Evolutionary conservation across 1,140 invertebrate species (phyloP).

Genomic region (Aphidius gifuensis): DNA sequence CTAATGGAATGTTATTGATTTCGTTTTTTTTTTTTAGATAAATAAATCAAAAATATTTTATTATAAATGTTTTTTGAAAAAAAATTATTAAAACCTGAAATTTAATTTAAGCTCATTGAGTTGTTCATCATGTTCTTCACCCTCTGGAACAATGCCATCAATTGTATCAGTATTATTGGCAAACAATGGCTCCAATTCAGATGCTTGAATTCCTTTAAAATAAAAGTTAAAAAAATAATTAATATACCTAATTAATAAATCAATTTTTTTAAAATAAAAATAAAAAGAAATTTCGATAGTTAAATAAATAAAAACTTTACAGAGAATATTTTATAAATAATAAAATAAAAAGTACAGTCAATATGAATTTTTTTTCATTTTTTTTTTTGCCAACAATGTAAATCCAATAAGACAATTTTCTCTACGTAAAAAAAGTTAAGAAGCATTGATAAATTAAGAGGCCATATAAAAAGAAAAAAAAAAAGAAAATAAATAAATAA

Average conservation of each 20-base stretch:
- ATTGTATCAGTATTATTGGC: slow-evolving; percentile 63
- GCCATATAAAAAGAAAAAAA: slow-evolving; percentile 5
- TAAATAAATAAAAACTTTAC: neutral
- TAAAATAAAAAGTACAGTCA: neutral
- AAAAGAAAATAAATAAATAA: slow-evolving; percentile 3
- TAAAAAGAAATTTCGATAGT: neutral
- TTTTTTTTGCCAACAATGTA: slow-evolving; percentile 4
- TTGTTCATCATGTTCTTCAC: slow-evolving; percentile 54
- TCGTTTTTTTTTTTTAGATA: neutral
- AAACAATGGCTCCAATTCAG: slow-evolving; percentile 76
- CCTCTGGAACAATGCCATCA: slow-evolving; percentile 58
- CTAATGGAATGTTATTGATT: neutral
- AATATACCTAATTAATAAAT: neutral
- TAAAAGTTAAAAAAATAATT: slow-evolving; percentile 1
- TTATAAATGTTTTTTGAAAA: neutral
- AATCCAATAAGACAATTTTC: slow-evolving; percentile 14
- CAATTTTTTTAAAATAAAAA: no score
- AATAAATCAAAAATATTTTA: neutral
- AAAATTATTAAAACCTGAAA: slow-evolving; percentile 47
- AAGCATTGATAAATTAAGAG: slow-evolving; percentile 22
- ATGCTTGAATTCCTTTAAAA: slow-evolving; percentile 50
- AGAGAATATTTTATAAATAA: neutral
- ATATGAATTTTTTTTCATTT: slow-evolving; percentile 7
- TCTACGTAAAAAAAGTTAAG: slow-evolving; percentile 8
- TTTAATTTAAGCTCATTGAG: slow-evolving; percentile 42